A percentile compares a stretch with the other conserved stretches of the same genome.
These are phyloP conservation scores for Rhadinocentrus ornatus DNA, from an alignment of 2,797 vertebrate species.

Conservation along the genomic window DNA sequence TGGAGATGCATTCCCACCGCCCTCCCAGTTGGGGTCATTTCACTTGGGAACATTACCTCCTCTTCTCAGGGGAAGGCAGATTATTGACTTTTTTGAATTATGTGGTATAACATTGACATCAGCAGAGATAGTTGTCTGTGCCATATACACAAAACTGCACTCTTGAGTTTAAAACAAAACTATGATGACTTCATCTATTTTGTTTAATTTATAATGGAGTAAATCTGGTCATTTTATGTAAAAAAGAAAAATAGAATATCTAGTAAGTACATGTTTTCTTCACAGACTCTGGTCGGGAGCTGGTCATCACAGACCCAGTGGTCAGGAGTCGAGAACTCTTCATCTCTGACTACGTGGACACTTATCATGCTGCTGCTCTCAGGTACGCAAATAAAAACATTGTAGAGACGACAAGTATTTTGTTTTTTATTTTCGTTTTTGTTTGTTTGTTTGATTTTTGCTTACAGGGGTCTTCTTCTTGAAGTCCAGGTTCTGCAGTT, in stretches of 20 bases:
- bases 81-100: constrained; percentile 69
- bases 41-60: constrained; percentile 59
- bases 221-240: background rate
- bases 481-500: constrained; percentile 2
- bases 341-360: constrained; percentile 98
- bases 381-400: constrained; percentile 81
- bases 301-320: constrained; percentile 97
- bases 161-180: constrained; percentile 32
- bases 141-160: constrained; percentile 22
- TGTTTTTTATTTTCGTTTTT: background rate
- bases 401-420: too few species aligned
- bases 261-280: constrained; percentile 12
- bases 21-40: constrained; percentile 54
- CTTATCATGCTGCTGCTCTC: constrained; percentile 97
- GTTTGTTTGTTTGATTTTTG: too few species aligned
- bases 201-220: constrained; percentile 31
- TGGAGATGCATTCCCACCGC: constrained; percentile 36
- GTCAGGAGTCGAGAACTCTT: constrained; percentile 99
- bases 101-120: constrained; percentile 52
- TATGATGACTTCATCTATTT: constrained; percentile 14
- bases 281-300: constrained; percentile 95
- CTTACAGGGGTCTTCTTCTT: too few species aligned
- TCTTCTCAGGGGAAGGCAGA: constrained; percentile 40
- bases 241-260: background rate
- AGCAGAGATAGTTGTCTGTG: constrained; percentile 37